Evolutionary conservation across 1,140 invertebrate genomes (phyloP).

Genomic region (Cylas formicarius): DNA sequence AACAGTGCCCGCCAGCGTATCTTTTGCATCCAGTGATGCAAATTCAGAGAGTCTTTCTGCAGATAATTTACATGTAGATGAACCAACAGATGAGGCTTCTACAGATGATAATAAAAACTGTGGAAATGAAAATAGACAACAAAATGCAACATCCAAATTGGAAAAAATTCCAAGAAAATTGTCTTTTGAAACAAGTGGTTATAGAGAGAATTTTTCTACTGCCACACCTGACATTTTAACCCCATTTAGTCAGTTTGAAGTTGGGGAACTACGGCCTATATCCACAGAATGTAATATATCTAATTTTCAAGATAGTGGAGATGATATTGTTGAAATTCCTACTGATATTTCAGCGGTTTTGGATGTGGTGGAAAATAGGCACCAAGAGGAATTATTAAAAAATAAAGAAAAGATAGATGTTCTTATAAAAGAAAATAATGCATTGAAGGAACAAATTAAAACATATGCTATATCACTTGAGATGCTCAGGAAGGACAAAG

Average conservation of each 20-base stretch:
- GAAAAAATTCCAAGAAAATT: conserved; percentile 26
- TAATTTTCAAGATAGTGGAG: conserved; percentile 21
- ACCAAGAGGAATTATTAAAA: conserved; percentile 29
- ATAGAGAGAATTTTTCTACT: conserved; percentile 31
- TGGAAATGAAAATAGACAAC: conserved; percentile 9
- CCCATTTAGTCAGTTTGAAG: conserved; percentile 42
- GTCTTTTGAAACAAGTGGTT: conserved; percentile 36
- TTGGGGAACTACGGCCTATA: conserved; percentile 48
- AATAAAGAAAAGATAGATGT: conserved; percentile 28
- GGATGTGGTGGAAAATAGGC: conserved; percentile 35
- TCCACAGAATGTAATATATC: conserved; percentile 32
- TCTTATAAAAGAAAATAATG: conserved; percentile 71
- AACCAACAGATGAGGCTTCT: too few relatives aligned
- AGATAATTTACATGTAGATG: too few relatives aligned
- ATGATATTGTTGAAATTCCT: conserved; percentile 37
- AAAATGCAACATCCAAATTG: conserved; percentile 5
- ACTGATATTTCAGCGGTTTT: conserved; percentile 39
- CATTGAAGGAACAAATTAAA: conserved; percentile 78
- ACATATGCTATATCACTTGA: conserved; percentile 88
- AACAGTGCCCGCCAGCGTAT: conserved; percentile 34
- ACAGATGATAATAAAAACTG: too few relatives aligned
- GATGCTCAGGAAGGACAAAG: conserved; percentile 60
- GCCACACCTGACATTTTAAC: conserved; percentile 40
- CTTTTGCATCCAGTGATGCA: conserved; percentile 33
- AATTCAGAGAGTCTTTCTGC: conserved; percentile 28